phyloP scores from a whole-genome alignment of 1,140 invertebrate species.

The Hycleus phaleratus region DNA sequence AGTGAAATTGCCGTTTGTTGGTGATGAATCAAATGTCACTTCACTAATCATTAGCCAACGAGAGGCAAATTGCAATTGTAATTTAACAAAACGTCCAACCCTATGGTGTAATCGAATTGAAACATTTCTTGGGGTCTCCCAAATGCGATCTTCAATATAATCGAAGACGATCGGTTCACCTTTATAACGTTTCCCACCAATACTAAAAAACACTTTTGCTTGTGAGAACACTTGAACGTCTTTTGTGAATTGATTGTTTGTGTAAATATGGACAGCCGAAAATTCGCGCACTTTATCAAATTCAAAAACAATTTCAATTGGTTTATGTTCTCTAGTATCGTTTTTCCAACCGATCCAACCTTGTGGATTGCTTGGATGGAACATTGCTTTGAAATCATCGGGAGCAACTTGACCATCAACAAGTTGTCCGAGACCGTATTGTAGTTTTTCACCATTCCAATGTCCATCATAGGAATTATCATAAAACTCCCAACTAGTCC shows the following conservation, averaged over 20 bases:
- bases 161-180: constrained; percentile 66
- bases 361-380: constrained; percentile 56
- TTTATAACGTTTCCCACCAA: constrained; percentile 68
- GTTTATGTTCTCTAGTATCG: constrained; percentile 57
- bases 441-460: constrained; percentile 46
- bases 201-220: constrained; percentile 72
- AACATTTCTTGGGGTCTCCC: constrained; percentile 75
- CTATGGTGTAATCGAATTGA: constrained; percentile 77
- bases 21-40: constrained; percentile 66
- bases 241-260: constrained; percentile 72
- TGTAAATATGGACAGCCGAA: constrained; percentile 73
- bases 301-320: constrained; percentile 73
- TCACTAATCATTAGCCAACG: constrained; percentile 88
- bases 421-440: constrained; percentile 75
- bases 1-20: constrained; percentile 34
- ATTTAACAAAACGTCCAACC: constrained; percentile 72
- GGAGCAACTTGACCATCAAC: constrained; percentile 56
- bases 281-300: constrained; percentile 85
- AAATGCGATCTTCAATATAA: constrained; percentile 71
- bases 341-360: constrained; percentile 91
- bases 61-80: constrained; percentile 72
- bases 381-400: constrained; percentile 64
- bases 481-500: constrained; percentile 64
- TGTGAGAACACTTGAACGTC: constrained; percentile 76
- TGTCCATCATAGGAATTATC: constrained; percentile 73